phyloP scores from a whole-genome alignment of 2,888 invertebrate genomes.

The Luperina nickerlii region DNA sequence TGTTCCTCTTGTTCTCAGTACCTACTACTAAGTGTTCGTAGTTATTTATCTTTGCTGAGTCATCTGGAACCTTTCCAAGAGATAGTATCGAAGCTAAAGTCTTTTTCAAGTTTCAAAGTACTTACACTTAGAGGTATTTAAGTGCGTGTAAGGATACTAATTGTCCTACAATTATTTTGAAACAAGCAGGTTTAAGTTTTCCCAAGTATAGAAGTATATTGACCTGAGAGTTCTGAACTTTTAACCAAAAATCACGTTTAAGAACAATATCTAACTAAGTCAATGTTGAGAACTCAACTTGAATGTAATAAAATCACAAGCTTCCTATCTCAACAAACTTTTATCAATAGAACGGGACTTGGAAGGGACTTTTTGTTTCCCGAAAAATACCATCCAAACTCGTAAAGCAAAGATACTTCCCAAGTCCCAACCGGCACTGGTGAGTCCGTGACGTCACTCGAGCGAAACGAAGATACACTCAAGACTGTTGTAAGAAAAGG shows the following conservation, averaged over 20 bases:
- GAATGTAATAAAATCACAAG: constrained; percentile 15
- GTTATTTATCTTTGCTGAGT: neutral
- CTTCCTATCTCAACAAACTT: constrained; percentile 34
- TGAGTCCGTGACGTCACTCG: constrained; percentile 18
- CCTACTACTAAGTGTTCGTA: neutral
- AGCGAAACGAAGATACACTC: constrained; percentile 8
- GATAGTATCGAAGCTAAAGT: neutral
- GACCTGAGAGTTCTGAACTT: neutral
- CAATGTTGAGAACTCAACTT: neutral
- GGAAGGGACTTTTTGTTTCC: constrained; percentile 20
- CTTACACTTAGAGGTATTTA: neutral
- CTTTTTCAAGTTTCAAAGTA: neutral
- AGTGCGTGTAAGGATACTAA: neutral
- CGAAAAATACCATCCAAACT: constrained; percentile 22
- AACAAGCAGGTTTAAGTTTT: neutral
- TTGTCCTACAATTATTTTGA: neutral
- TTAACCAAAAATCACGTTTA: constrained; percentile 11
- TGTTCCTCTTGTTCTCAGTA: constrained; percentile 3
- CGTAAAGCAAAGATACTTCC: constrained; percentile 29
- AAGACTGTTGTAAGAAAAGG: constrained; percentile 12
- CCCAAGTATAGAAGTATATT: neutral
- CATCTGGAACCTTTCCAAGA: neutral
- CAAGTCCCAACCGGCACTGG: constrained; percentile 8
- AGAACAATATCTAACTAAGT: neutral
- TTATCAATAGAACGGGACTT: constrained; percentile 18